Evolutionary conservation across 2,888 invertebrate species (phyloP), one percentile per base, ranked within the genome.

Genomic region (Caenorhabditis sp.): DNA sequence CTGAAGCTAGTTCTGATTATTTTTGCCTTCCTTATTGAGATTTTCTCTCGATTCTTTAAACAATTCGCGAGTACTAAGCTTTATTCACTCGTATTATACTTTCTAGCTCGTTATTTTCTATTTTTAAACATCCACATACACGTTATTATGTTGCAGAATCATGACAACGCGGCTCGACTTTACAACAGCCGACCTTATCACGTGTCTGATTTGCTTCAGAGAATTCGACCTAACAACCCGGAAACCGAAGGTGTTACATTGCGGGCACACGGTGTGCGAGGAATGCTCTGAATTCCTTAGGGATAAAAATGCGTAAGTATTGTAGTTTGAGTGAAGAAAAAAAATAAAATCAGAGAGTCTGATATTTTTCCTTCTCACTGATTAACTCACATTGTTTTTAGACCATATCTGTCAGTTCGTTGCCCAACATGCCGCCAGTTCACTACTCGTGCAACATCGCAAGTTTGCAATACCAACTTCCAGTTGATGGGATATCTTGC

Each of bases 181-280:
- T 24, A 51, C 76, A 16, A 61, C 59, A 12, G 66, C 68, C 24
- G 76, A 77, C 16, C 68, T 69, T 51, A 10, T 77, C 6, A 77
- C 68, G 41, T 77, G 76, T n/a, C 19, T 47, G 6, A 69, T 77
- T 22, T 77, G 76, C 51, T 47, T 69, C 12, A 58, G 76, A 24
- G 58, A 69, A 35, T 77, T 77, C 69, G 61, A 68, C n/a, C 49
- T 51, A 8, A 61, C 41, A 19, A 51, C 49, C 16, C 31, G 76
- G 5, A 77, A 77, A n/a, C 76, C 76, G 14, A 77, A 77, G 28
- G 76, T 77, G 8, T 41, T 77, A 3, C 38, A 47, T 26, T 77
- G 76, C 16, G 76, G 76, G 2, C 76, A 77, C 44, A 77, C 76
- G 0, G 61, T 77, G 1, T 77, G 76, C 19, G 76, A 77, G 28